phyloP scores from a whole-genome alignment of 2,888 invertebrate genomes.

The Ormia ochracea region DNA sequence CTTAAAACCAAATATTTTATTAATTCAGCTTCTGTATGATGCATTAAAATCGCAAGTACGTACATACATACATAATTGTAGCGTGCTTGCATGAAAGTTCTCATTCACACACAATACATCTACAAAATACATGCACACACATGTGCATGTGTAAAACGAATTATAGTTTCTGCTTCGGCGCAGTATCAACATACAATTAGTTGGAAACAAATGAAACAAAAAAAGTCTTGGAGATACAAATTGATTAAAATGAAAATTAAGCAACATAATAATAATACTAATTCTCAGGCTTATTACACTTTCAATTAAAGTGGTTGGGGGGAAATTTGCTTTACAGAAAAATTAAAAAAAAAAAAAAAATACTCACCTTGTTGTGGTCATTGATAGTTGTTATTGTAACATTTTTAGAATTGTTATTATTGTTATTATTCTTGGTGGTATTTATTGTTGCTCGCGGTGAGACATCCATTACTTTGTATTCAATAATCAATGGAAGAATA shows the following conservation, averaged over 20 bases:
- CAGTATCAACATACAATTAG: conserved; percentile 12
- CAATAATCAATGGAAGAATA: conserved; percentile 4
- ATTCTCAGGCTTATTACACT: neutral
- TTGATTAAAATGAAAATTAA: neutral
- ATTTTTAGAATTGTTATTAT: conserved; percentile 44
- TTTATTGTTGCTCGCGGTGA: conserved; percentile 31
- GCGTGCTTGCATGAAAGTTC: no score
- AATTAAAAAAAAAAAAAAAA: no score
- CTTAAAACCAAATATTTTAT: no score
- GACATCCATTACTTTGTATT: conserved; percentile 33
- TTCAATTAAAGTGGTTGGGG: neutral
- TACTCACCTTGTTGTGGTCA: conserved; percentile 57
- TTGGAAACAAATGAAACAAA: neutral
- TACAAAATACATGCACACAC: neutral
- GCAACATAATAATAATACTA: neutral
- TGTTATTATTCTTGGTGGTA: conserved; percentile 25
- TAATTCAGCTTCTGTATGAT: neutral
- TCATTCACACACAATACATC: neutral
- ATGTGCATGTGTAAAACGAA: conserved; percentile 4
- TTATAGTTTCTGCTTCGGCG: conserved; percentile 53
- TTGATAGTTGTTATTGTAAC: conserved; percentile 52
- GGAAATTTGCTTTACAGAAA: neutral
- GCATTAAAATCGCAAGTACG: neutral
- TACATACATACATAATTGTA: neutral
- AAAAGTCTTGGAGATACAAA: neutral